Conservation (phyloP, 2,797 vertebrate genomes). For the Phataginus tricuspis region DNA sequence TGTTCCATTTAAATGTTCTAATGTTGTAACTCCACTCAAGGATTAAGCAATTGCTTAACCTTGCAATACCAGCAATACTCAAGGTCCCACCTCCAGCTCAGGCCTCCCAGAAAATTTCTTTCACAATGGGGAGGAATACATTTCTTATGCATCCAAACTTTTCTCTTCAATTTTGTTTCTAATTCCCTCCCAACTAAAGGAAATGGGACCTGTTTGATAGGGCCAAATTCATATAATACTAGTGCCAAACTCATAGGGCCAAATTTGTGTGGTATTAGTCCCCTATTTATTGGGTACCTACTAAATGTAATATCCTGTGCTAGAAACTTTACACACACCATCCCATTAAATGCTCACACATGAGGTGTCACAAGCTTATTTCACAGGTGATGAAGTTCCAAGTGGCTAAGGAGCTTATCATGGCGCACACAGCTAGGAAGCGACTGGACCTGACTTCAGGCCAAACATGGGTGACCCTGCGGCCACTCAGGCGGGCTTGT, state of each 20-base stretch:
- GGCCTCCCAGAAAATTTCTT: neutral
- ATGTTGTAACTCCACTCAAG: neutral
- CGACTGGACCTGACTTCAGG: rapidly evolving
- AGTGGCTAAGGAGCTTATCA: neutral
- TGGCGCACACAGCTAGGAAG: neutral
- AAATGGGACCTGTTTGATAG: neutral
- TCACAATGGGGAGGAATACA: neutral
- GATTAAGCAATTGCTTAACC: neutral
- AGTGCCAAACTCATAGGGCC: no score
- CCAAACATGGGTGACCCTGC: neutral
- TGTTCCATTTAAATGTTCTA: neutral
- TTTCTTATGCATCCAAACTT: neutral
- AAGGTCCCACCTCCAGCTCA: neutral
- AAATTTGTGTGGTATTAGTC: neutral
- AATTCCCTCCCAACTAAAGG: neutral
- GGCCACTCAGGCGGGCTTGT: neutral
- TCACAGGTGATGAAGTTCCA: neutral
- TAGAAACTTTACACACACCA: neutral
- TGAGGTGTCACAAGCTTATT: neutral
- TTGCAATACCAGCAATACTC: neutral
- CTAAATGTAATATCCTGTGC: neutral
- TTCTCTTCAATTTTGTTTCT: neutral
- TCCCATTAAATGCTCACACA: neutral
- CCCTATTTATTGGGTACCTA: neutral
- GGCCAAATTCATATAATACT: neutral